phyloP scores from a whole-genome alignment of 2,113 vertebrate genomes.

The Anolis sagrei region DNA sequence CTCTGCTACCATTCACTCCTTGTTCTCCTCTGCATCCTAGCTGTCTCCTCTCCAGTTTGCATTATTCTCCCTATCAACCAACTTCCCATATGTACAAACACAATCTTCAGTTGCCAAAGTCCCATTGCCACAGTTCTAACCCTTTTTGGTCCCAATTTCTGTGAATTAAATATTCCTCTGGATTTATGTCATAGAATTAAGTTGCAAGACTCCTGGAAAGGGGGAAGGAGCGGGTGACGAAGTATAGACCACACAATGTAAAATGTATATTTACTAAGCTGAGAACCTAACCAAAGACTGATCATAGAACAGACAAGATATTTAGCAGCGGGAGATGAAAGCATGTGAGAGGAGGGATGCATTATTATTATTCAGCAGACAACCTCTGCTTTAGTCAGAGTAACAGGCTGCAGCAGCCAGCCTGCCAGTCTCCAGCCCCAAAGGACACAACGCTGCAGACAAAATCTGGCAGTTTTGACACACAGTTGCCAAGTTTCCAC shows the following conservation, averaged over 20 bases:
- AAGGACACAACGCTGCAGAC: neutral
- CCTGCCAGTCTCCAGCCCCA: neutral
- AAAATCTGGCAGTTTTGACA: neutral
- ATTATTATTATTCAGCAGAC: neutral
- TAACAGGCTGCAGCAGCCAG: neutral
- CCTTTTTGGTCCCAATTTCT: neutral
- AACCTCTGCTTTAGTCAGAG: neutral
- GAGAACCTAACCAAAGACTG: neutral
- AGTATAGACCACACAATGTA: neutral
- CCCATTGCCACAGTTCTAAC: neutral
- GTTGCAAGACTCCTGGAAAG: neutral
- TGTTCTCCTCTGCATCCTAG: conserved; percentile 44
- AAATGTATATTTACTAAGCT: neutral
- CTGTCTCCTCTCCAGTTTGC: conserved; percentile 7
- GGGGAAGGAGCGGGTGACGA: no score
- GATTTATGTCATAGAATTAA: neutral
- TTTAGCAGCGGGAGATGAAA: neutral
- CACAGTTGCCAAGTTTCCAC: neutral
- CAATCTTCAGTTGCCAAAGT: neutral
- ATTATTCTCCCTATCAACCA: neutral
- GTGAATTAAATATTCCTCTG: neutral
- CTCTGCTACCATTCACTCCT: conserved; percentile 30
- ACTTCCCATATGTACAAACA: neutral
- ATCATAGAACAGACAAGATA: neutral
- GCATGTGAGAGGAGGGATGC: neutral